Base-by-base conservation (phyloP, 2,113 vertebrate genomes). In the Leptobrachium leishanense region DNA sequence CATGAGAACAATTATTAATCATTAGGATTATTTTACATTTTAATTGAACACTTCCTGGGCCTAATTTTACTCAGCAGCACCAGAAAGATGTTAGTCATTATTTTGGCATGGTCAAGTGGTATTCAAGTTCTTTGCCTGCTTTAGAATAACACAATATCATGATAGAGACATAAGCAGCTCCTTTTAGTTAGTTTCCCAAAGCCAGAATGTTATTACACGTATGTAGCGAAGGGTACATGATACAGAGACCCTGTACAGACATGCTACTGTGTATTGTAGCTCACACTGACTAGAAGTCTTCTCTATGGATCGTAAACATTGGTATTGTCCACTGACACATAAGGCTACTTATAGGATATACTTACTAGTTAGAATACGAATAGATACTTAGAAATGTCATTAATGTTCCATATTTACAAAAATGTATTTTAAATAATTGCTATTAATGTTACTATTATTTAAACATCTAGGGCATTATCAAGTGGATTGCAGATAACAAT, bases 1-100 rank as follows among this genome's bases (percentile, higher is more conserved):
- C 67, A 43, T 77, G 76, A 77, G 68, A 71, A 55, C 55, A 77
- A 77, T 77, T 77, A 77, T 70, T 46, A 77, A 70, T 77, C 68
- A 77, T 63, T 77, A 69, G 13, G 31, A 64, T 70, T 12, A n/a
- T 39, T 59, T 43, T 74, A 77, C 42, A 41, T 57, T 77, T 77
- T 70, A 77, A 77, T 70, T 70, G 55, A 77, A 59, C 39, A 59
- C 15, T 71, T 77, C 68, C 68, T 63, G 57, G 42, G 8, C 57
- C 15, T 77, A 70, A 77, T 59, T 41, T 11, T 62, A 42, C 42
- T 68, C 40, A 12, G 13, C 54, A 15, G 43, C 68, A 57, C 43
- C 43, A 31, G 68, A 2, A 70, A 71, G 55, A 64, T 70, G 68
- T 71, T 77, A 63, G 76, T 15, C 9, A 71, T 71, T 77, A 70